Evolutionary conservation across 2,113 vertebrate species (phyloP), one percentile per base, ranked within the genome.

Genomic region (Mesitornis unicolor): DNA sequence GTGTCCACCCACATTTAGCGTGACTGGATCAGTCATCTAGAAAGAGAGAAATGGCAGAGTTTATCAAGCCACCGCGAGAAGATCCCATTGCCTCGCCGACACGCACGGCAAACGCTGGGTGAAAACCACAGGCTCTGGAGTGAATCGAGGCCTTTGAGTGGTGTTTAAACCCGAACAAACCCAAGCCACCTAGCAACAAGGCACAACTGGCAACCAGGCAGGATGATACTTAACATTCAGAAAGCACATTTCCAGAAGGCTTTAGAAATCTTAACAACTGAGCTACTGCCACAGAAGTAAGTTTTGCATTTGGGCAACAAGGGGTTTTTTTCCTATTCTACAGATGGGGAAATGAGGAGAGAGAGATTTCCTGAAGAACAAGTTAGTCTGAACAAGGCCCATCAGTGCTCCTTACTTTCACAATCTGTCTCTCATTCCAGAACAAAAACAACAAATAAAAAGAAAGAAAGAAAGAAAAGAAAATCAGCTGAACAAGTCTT

Each of bases 11-110:
- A 99, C 99, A 98, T 99, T 99, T 91, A 99, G 97, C 31, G 98
- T 99, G 98, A 99, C 98, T 91, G 98, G 98, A 97, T 99, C 98
- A 95, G 98, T 98, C 98, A 98, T 99, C 99, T 99, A 96, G 67
- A 97, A 96, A 95, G 90, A 96, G 87, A 96, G 80, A 95, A 95
- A 95, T 91, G 4, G 89, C 90, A 97, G 64, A 96, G 93, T 89
- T 91, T 94, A 96, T 94, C 90, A 97, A 90, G 90, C 80, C 84
- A 91, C 40, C 7, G 65, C 31, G 36, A 57, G 71, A 91, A 67
- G 82, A 80, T 28, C 68, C 9, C 1, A 43, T 65, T 78, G 47
- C 60, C 87, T 89, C 33, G 4, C 75, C 50, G 50, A 80, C 68
- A 87, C 54, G 28, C 70, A 26, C 0, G 2, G 79, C 82, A 95